Conservation (phyloP, 2,888 invertebrate genomes). For the Nomada hirtipes region DNA sequence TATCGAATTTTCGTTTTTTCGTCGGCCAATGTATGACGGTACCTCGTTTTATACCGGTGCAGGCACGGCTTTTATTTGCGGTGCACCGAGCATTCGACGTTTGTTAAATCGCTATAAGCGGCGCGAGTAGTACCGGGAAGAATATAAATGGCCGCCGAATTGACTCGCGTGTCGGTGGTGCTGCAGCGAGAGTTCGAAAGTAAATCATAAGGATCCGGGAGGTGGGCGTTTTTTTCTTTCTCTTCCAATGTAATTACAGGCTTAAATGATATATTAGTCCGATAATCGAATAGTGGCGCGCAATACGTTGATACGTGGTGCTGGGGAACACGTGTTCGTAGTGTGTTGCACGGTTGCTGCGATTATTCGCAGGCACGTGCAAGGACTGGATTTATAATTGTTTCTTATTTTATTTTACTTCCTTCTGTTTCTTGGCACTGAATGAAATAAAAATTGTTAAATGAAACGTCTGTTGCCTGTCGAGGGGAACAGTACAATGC, state of each 20-base stretch:
- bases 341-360: not conserved
- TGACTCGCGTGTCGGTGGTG: constrained; percentile 34
- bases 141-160: constrained; percentile 55
- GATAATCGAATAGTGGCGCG: constrained; percentile 36
- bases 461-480: not conserved
- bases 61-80: constrained; percentile 66
- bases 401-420: not conserved
- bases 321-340: not conserved
- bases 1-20: constrained; percentile 64
- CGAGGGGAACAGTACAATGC: not conserved
- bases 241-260: constrained; percentile 42
- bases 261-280: constrained; percentile 41
- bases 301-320: constrained; percentile 23
- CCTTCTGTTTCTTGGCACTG: not conserved
- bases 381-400: not conserved
- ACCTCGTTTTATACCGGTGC: constrained; percentile 56
- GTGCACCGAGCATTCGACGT: constrained; percentile 56
- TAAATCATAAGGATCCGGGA: constrained; percentile 44
- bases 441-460: not conserved
- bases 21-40: constrained; percentile 43
- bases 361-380: too few species aligned
- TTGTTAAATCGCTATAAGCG: constrained; percentile 63
- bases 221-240: constrained; percentile 28
- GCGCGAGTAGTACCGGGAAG: constrained; percentile 42
- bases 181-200: constrained; percentile 29